phyloP scores from a whole-genome alignment of 2,113 vertebrate genomes.

The Malaclemys terrapin region DNA sequence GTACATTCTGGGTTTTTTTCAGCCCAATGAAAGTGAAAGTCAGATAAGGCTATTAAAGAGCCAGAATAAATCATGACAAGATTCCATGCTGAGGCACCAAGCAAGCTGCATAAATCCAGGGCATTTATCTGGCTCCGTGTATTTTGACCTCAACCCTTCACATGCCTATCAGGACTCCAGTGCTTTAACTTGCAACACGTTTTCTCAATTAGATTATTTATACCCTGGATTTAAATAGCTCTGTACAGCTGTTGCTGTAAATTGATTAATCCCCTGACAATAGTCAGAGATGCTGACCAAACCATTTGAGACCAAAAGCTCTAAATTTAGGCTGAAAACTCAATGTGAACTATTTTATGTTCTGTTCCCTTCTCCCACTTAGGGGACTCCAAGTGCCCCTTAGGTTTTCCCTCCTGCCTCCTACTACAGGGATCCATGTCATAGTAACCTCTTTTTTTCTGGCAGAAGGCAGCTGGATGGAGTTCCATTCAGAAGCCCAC shows the following conservation, averaged over 20 bases:
- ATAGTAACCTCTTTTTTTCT: slow-evolving; percentile 7
- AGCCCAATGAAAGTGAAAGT: slow-evolving; percentile 60
- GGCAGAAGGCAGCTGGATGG: not conserved
- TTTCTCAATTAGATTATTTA: slow-evolving; percentile 8
- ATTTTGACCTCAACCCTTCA: slow-evolving; percentile 17
- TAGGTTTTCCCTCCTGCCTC: not conserved
- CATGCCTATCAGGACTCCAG: not conserved
- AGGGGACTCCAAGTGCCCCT: not conserved
- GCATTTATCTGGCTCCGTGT: slow-evolving; percentile 1
- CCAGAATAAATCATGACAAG: slow-evolving; percentile 55
- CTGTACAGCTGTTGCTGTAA: not conserved
- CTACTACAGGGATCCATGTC: not conserved
- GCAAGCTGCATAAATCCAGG: not conserved
- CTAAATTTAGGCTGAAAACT: not conserved
- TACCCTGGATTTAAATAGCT: slow-evolving; percentile 11
- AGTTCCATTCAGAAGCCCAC: not conserved
- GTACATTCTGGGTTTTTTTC: not conserved
- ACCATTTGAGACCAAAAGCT: not conserved
- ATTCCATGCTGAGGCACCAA: not conserved
- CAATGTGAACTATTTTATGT: slow-evolving; percentile 13
- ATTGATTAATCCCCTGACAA: slow-evolving; percentile 13
- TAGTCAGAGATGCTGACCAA: not conserved
- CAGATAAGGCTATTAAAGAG: slow-evolving; percentile 54
- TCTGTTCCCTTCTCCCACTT: not conserved
- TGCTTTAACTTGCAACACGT: not conserved